Base-by-base conservation (phyloP, 2,888 invertebrate species). In the Yponomeuta cagnagella region DNA sequence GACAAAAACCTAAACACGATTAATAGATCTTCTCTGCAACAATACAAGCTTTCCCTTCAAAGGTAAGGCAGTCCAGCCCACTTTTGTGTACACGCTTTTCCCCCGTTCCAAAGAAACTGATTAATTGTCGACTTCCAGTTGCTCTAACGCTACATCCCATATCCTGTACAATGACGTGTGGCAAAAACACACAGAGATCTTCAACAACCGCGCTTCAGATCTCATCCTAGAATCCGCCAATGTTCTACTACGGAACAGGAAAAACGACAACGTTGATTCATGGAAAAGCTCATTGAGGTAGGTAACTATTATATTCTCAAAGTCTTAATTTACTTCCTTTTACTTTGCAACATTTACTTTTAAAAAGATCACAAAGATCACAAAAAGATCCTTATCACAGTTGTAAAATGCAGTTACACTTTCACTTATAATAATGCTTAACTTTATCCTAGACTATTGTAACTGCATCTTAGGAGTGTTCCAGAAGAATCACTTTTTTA, bases 231-330 rank as follows among this genome's bases (percentile, higher is more conserved):
- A 77, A 37, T 77, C 79, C 15, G 78, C 83, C 0, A 79, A 82
- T 63, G 70, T 70, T 37, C 69, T 86, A 15, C 63, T 82, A 30
- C 77, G 78, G 67, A 81, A 79, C 74, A 72, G 75, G 15, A 78
- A 83, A 72, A 79, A 72, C 70, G 79, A 73, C 72, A 77, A 79
- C 33, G 75, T 77, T 31, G 79, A 78, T 37, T 78, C 76, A 48
- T 89, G 90, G 90, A 85, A 79, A 75, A 85, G 78, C 74, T 77
- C 78, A 63, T 73, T 87, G 10, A 76, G 82, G 90, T 91, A 79
- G 6, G 43, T 43, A 43, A 8, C 43, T 43, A 37, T 10, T 31
- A 69, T 52, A 52, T 12, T 52, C 52, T 68, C n/a, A n/a, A 2
- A 48, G 6, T 68, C 12, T 67, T 5, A 64, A 3, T 58, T 58